Evolutionary conservation across 2,797 vertebrate species (phyloP).

Genomic region (Nothura maculosa): DNA sequence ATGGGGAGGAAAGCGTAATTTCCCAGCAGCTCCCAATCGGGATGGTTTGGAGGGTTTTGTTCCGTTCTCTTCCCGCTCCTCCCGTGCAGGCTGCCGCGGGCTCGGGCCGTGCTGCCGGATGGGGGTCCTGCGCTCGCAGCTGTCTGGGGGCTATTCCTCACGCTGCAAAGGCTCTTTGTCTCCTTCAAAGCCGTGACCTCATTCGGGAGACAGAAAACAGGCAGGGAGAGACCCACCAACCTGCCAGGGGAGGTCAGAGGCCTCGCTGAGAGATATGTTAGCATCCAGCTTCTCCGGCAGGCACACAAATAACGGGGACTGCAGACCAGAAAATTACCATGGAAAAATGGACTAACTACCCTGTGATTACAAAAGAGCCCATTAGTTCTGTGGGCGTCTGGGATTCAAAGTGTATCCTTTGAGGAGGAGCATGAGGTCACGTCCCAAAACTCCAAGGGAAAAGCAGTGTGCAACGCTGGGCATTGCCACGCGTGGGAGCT

Average conservation of each 20-base stretch:
- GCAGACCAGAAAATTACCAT: constrained; percentile 39
- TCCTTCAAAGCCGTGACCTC: constrained; percentile 40
- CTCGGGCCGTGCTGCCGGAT: background rate
- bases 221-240: constrained; percentile 35
- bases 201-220: constrained; percentile 55
- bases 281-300: constrained; percentile 31
- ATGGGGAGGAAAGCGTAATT: accelerated
- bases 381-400: background rate
- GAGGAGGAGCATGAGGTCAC: background rate
- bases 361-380: constrained; percentile 3
- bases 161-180: constrained; percentile 60
- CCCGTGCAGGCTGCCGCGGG: too few relatives aligned
- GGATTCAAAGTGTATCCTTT: background rate
- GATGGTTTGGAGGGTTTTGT: background rate
- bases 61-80: background rate
- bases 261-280: background rate
- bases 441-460: too few relatives aligned
- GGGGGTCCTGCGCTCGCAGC: background rate
- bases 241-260: constrained; percentile 55
- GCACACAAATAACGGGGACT: constrained; percentile 18
- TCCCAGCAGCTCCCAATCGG: accelerated
- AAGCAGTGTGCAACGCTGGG: too few relatives aligned
- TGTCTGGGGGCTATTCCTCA: constrained; percentile 32
- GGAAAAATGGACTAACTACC: background rate
- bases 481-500: accelerated